These are phyloP conservation scores for Megamerina dolium DNA, from an alignment of 2,888 invertebrate genomes.

Conservation along the genomic window DNA sequence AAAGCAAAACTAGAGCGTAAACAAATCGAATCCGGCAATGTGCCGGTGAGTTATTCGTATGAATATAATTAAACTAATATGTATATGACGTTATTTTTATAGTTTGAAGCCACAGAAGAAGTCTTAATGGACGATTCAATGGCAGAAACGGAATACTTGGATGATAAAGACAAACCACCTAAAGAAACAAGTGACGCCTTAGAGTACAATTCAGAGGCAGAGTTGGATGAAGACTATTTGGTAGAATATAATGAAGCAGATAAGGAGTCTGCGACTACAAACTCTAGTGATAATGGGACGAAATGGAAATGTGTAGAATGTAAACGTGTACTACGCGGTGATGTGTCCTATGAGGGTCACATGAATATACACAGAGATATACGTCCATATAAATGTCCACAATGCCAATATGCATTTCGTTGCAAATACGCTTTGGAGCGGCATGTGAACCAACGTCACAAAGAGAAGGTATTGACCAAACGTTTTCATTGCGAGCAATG, in stretches of 20 bases:
- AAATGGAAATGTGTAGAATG: conserved; percentile 28
- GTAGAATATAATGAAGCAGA: conserved; percentile 15
- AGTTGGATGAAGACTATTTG: conserved; percentile 22
- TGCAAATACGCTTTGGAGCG: conserved; percentile 19
- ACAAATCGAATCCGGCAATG: no score
- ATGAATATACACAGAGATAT: conserved; percentile 24
- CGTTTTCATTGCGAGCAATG: conserved; percentile 9
- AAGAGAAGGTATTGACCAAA: neutral
- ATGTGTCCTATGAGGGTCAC: conserved; percentile 27
- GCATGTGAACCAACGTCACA: conserved; percentile 17
- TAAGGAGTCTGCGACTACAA: neutral
- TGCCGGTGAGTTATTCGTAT: no score
- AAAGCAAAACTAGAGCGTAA: no score
- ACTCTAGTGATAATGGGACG: conserved; percentile 2
- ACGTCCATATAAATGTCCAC: conserved; percentile 20
- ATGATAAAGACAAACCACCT: no score
- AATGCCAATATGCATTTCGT: conserved; percentile 21
- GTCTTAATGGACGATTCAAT: no score
- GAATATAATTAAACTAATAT: no score
- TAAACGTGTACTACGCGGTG: conserved; percentile 22
- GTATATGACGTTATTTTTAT: no score
- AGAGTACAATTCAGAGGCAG: conserved; percentile 18
- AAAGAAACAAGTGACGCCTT: no score
- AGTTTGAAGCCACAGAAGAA: no score
- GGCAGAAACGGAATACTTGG: no score